Evolutionary conservation across 2,113 vertebrate genomes (phyloP).

Genomic region (Misgurnus mizolepis): DNA sequence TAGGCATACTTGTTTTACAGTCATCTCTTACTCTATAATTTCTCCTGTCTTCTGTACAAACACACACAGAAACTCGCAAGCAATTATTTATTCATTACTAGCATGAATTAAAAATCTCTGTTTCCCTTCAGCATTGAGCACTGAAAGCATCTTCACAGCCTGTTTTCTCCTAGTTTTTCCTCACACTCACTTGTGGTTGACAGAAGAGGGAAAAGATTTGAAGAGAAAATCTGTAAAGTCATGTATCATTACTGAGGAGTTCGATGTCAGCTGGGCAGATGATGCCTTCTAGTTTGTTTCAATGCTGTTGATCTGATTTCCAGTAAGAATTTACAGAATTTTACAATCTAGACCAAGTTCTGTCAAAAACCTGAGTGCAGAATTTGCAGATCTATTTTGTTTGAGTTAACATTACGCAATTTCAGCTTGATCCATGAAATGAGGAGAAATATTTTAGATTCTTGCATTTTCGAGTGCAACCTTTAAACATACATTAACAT

Average conservation of each 20-base stretch:
- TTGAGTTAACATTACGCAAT: constrained; percentile 13
- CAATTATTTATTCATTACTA: constrained; percentile 54
- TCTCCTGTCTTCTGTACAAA: background rate
- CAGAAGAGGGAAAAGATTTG: constrained; percentile 16
- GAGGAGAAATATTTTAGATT: background rate
- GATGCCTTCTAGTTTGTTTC: constrained; percentile 12
- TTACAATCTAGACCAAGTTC: background rate
- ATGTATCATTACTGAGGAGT: constrained; percentile 22
- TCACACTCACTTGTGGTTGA: constrained; percentile 33
- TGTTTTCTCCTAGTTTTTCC: constrained; percentile 8
- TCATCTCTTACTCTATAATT: constrained; percentile 12
- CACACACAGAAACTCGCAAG: constrained; percentile 7
- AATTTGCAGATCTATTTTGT: background rate
- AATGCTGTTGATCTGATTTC: background rate
- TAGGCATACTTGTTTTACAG: background rate
- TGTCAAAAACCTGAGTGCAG: background rate
- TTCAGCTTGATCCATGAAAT: constrained; percentile 10
- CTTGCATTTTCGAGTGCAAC: constrained; percentile 16
- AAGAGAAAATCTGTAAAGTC: constrained; percentile 13
- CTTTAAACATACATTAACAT: background rate
- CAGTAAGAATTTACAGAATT: background rate
- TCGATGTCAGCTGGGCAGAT: constrained; percentile 6
- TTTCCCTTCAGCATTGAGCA: constrained; percentile 49
- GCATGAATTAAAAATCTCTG: constrained; percentile 58
- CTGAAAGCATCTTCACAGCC: constrained; percentile 34